A percentile compares a stretch with the other conserved stretches of the same genome.
phyloP scores from a whole-genome alignment of 2,113 vertebrate genomes.

The Cinclus mexicanus region DNA sequence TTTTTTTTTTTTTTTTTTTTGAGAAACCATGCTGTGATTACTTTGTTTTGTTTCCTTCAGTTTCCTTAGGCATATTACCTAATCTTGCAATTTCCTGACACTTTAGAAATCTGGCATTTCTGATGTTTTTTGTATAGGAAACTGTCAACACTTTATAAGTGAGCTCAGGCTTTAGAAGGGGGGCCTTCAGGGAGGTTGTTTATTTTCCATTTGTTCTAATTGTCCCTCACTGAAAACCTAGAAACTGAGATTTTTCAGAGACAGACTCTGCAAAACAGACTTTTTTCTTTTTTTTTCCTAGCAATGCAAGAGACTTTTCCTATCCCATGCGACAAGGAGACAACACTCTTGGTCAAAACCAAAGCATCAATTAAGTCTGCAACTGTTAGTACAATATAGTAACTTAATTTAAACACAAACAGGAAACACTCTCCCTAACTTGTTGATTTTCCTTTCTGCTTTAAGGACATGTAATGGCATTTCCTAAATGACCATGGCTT shows the following conservation, averaged over 20 bases:
- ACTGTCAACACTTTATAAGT: slow-evolving; percentile 5
- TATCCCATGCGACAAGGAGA: accelerated
- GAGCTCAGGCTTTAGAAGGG: not conserved
- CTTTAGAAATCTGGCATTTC: slow-evolving; percentile 10
- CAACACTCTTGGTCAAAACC: not conserved
- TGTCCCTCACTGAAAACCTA: not conserved
- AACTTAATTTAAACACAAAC: not conserved
- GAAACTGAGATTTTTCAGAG: not conserved
- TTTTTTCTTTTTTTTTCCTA: not conserved
- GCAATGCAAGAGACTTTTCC: not conserved
- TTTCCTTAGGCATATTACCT: slow-evolving; percentile 48
- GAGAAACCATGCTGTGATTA: not conserved
- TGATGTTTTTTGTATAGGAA: slow-evolving; percentile 10
- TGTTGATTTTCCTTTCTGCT: not conserved
- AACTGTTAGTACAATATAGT: not conserved
- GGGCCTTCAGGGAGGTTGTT: not conserved
- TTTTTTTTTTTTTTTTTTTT: not conserved
- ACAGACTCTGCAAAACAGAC: not conserved
- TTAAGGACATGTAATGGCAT: not conserved
- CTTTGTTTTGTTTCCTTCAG: slow-evolving; percentile 55
- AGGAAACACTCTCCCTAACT: not conserved
- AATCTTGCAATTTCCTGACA: not conserved
- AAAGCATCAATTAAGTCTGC: not conserved
- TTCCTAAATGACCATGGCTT: not conserved
- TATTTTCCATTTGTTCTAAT: slow-evolving; percentile 14